These are phyloP conservation scores for Diplosoma virens DNA, from an alignment of 23 tunicate genomes.

Conservation along the genomic window DNA sequence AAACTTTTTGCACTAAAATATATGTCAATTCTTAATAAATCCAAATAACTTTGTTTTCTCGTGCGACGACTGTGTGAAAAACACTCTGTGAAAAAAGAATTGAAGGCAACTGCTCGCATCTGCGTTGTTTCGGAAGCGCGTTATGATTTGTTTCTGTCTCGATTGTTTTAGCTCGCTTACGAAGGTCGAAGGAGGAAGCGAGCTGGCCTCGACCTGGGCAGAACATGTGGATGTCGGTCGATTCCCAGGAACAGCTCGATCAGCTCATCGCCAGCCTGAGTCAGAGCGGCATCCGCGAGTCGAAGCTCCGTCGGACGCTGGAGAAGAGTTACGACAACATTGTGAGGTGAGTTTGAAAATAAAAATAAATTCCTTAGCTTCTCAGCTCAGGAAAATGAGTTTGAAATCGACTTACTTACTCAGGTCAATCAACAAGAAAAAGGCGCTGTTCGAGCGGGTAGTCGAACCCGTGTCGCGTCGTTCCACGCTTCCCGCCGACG, in stretches of 20 bases:
- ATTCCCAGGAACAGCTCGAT: conserved; percentile 49
- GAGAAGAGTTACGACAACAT: conserved; percentile 52
- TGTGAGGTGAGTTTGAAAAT: too few relatives aligned
- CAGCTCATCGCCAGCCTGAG: conserved; percentile 14
- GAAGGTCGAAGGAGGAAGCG: conserved; percentile 40
- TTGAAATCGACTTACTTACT: not conserved
- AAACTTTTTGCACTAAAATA: too few relatives aligned
- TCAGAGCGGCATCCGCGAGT: conserved; percentile 51
- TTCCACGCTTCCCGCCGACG: conserved; percentile 30
- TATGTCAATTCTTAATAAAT: too few relatives aligned
- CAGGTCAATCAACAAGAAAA: conserved; percentile 50
- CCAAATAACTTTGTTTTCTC: too few relatives aligned
- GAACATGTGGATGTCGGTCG: conserved; percentile 58
- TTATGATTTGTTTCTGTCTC: too few relatives aligned
- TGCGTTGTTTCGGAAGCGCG: too few relatives aligned
- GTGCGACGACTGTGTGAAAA: too few relatives aligned
- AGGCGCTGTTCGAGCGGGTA: not conserved
- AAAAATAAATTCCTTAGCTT: too few relatives aligned
- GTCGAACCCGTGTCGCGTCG: conserved; percentile 36
- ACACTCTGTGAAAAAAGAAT: too few relatives aligned
- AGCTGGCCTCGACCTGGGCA: conserved; percentile 59
- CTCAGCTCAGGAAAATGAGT: too few relatives aligned
- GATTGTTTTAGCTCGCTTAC: conserved; percentile 33
- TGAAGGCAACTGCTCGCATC: too few relatives aligned
- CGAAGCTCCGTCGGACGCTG: conserved; percentile 20